Base-by-base conservation (phyloP, 2,113 vertebrate genomes). In the Hemicordylus capensis region DNA sequence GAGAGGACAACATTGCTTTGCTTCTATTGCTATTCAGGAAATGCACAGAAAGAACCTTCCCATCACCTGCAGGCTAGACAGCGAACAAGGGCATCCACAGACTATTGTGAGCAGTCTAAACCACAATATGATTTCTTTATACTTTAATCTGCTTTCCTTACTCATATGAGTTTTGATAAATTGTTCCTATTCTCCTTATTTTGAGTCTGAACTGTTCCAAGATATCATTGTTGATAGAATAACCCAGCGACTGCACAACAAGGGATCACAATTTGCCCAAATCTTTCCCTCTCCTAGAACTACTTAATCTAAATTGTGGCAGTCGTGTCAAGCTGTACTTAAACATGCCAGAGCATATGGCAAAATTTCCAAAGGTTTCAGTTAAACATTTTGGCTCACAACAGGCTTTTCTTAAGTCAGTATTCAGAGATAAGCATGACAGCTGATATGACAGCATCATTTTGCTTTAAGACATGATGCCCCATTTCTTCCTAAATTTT, bases 361-460 rank as follows among this genome's bases (percentile, higher is more conserved):
- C 42, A 51, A 78, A 88, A 85, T 34, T 19, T 24, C 37, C n/a
- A 46, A 76, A 39, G 26, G 17, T 48, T 69, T 73, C 26, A 66
- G 24, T 28, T 83, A 87, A 87, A 42, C 54, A 61, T 5, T 79
- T 81, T 37, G 51, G n/a, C 12, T 90, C 51, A 85, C 15, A 79
- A 64, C 2, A 87, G 51, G 28, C 5, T 42, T 79, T 86, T 72
- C 72, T 39, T 8, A 75, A 76, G 72, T 80, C 66, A 51, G 10
- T 86, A 15, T 19, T 88, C 37, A 31, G 54, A 73, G 39, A 3
- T 20, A 78, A 72, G 37, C n/a, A 42, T 73, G 59, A 69, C 11
- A 58, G 20, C 46, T 88, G 76, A 64, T 7, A 0, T 63, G 19
- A 78, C 3, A 80, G 17, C 24, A 87, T n/a, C 20, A 61, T 56